Evolutionary conservation across 2,888 invertebrate species (phyloP), one percentile per base, ranked within the genome.

Genomic region (Andrena bucephala): DNA sequence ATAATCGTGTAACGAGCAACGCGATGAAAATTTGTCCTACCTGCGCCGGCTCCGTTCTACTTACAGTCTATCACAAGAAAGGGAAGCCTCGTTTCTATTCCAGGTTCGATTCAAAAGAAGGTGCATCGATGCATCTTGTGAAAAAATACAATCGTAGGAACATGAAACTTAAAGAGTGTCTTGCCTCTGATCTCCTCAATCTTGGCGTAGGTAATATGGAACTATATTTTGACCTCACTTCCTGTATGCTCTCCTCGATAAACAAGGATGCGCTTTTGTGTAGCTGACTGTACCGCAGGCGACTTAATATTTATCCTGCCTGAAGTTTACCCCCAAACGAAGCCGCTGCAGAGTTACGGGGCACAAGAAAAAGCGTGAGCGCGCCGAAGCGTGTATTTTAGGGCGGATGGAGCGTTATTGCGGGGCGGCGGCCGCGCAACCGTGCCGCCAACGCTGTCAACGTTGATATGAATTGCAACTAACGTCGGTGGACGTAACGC

Each of bases 401-500:
- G 50, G 8, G 24, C 29, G 31, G 57, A 57, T 7, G 16, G n/a
- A 36, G 42, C 70, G 68, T 80, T 67, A 69, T 78, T 77, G 57
- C 48, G 31, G 62, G 33, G 48, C 71, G 59, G 42, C 69, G 54
- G 54, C 66, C 50, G 73, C 42, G 65, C 59, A 50, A 33, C 16
- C 74, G 31, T n/a, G 48, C 59, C 65, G 59, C 57, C 68, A 68
- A 73, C 57, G 8, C 68, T 65, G 77, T 81, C 72, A 33, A 33
- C 77, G 75, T 68, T 65, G 68, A 68, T 71, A 73, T 62, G 77
- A 74, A 77, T 85, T 62, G 68, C 60, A 59, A 75, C 66, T 60
- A 71, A 84, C 66, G 74, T 74, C 33, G 31, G 29, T 60, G 65
- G 67, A 27, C 29, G 63, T 27, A 33, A 31, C 65, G 83, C 68